Evolutionary conservation across 2,797 vertebrate species (phyloP).

Genomic region (Hybognathus amarus): DNA sequence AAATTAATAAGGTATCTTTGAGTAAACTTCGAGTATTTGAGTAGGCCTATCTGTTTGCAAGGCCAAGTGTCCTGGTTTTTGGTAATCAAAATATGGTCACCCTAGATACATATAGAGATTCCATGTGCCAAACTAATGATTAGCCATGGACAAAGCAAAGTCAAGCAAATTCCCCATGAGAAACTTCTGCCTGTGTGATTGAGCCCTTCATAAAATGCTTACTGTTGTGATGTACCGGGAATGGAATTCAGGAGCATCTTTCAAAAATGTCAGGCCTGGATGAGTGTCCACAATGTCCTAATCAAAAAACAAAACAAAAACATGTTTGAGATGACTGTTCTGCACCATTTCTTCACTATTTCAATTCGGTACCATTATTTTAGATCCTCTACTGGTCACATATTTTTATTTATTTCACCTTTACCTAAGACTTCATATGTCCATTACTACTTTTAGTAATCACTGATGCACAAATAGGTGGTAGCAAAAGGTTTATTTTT

Average conservation of each 20-base stretch:
- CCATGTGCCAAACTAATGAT: slow-evolving; percentile 23
- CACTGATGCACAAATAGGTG: background rate
- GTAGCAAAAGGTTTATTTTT: background rate
- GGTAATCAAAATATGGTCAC: too few relatives aligned
- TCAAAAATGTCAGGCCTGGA: slow-evolving; percentile 95
- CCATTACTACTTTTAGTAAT: background rate
- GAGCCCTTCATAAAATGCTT: slow-evolving; percentile 62
- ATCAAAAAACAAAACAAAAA: slow-evolving; percentile 28
- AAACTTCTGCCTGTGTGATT: background rate
- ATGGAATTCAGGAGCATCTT: slow-evolving; percentile 98
- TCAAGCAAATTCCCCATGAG: background rate
- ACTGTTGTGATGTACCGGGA: slow-evolving; percentile 99
- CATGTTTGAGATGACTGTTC: background rate
- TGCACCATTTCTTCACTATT: too few relatives aligned
- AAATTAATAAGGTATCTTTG: too few relatives aligned
- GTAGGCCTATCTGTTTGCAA: too few relatives aligned
- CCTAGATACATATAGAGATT: slow-evolving; percentile 28
- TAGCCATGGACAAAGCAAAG: slow-evolving; percentile 23
- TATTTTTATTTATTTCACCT: background rate
- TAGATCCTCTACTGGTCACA: too few relatives aligned
- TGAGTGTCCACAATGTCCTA: slow-evolving; percentile 98
- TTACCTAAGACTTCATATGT: background rate
- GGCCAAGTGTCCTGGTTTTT: too few relatives aligned
- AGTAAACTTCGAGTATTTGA: too few relatives aligned
- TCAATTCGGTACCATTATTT: too few relatives aligned